These are phyloP conservation scores for Creontiades dilutus DNA, from an alignment of 2,888 invertebrate species.

Conservation along the genomic window DNA sequence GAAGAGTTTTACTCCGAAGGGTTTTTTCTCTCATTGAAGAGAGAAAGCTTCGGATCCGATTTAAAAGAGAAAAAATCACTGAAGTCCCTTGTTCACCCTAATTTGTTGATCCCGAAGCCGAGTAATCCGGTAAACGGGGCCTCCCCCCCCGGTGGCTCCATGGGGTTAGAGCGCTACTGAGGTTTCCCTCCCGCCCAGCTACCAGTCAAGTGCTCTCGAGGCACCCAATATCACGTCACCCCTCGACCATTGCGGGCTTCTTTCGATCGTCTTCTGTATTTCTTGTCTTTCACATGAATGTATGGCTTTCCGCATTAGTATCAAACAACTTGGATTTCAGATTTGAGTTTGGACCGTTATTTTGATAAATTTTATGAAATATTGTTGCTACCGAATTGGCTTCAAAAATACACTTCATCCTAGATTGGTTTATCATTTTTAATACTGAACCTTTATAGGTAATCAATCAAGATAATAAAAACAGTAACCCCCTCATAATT, in stretches of 20 bases:
- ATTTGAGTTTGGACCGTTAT: no score
- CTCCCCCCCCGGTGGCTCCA: not conserved
- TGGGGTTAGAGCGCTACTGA: slow-evolving; percentile 36
- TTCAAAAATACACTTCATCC: no score
- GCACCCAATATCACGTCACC: slow-evolving; percentile 27
- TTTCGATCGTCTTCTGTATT: not conserved
- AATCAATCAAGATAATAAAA: no score
- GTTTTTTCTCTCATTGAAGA: not conserved
- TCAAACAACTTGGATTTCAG: no score
- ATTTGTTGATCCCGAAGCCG: slow-evolving; percentile 39
- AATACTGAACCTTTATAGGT: no score
- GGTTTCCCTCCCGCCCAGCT: slow-evolving; percentile 9
- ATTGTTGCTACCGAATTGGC: no score
- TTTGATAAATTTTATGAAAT: no score
- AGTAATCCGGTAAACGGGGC: slow-evolving; percentile 15
- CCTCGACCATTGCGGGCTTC: not conserved
- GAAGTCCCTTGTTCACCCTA: slow-evolving; percentile 32
- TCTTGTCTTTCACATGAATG: not conserved
- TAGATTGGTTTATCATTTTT: no score
- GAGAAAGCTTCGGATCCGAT: slow-evolving; percentile 1
- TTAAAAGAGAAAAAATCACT: slow-evolving; percentile 18
- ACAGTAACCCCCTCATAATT: no score
- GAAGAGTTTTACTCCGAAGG: not conserved
- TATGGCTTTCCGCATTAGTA: no score
- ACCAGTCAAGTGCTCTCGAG: slow-evolving; percentile 41